Evolutionary conservation across 2,113 vertebrate genomes (phyloP).

Genomic region (Pomatostomus ruficeps): DNA sequence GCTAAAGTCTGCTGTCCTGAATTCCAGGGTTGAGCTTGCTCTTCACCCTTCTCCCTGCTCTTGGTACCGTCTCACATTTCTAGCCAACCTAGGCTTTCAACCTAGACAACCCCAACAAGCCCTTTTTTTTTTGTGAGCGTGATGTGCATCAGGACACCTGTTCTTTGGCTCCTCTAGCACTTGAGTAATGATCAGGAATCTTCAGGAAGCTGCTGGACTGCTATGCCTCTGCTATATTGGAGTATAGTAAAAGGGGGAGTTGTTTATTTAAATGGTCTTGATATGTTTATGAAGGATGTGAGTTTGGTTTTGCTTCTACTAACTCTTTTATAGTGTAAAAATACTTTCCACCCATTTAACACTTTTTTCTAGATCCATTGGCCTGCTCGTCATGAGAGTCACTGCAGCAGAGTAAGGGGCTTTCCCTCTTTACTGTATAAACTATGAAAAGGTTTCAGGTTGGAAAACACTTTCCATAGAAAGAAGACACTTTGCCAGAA

Average conservation of each 20-base stretch:
- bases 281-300: neutral
- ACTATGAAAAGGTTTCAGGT: neutral
- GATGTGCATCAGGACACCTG: fast-evolving
- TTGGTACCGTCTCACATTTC: neutral
- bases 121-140: neutral
- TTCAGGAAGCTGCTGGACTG: neutral
- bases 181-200: neutral
- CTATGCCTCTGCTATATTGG: neutral
- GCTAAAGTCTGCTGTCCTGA: neutral
- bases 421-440: neutral
- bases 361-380: neutral
- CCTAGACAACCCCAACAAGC: neutral
- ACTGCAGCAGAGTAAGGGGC: neutral
- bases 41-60: neutral
- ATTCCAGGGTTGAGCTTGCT: neutral
- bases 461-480: neutral
- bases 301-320: neutral
- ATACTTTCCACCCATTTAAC: neutral
- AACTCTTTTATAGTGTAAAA: neutral
- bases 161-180: neutral
- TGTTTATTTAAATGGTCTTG: neutral
- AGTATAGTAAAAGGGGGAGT: neutral
- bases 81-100: neutral
- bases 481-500: neutral
- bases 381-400: neutral